Percentiles rank a stretch among this genome's conserved stretches.
Conservation (phyloP, 2,888 invertebrate species). For the Stictocephala bisonia region DNA sequence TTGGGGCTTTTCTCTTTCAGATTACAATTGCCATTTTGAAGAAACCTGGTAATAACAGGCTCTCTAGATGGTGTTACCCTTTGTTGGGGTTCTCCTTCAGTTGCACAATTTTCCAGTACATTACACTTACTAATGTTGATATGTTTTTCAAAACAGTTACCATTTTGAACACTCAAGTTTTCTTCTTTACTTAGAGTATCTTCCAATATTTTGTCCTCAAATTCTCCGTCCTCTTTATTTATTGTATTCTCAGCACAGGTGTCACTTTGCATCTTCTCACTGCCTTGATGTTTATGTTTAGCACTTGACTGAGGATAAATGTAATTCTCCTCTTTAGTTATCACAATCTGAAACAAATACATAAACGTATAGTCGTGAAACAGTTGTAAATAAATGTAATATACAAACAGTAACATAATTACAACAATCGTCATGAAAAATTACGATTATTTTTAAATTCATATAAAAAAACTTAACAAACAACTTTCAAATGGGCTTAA, state of each 20-base stretch:
- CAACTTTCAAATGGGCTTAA: no score
- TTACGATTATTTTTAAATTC: no score
- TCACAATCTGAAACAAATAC: constrained; percentile 33
- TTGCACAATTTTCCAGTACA: background rate
- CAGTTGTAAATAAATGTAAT: no score
- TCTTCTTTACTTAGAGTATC: background rate
- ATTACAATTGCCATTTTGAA: constrained; percentile 17
- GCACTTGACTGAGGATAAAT: background rate
- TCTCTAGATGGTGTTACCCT: constrained; percentile 15
- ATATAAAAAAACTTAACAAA: no score
- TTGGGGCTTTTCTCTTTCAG: constrained; percentile 14
- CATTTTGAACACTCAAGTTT: background rate
- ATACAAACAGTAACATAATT: no score
- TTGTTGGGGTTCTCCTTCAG: background rate
- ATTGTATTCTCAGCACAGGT: background rate
- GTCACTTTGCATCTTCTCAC: background rate
- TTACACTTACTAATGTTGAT: no score
- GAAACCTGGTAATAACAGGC: background rate
- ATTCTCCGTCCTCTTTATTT: background rate
- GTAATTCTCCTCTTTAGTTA: constrained; percentile 5
- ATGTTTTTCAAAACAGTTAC: background rate
- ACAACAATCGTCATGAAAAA: no score
- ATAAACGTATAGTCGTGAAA: no score
- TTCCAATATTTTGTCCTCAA: background rate
- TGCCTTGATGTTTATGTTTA: background rate